Base-by-base conservation (phyloP, 1,140 invertebrate genomes). In the Dendrolimus punctatus region DNA sequence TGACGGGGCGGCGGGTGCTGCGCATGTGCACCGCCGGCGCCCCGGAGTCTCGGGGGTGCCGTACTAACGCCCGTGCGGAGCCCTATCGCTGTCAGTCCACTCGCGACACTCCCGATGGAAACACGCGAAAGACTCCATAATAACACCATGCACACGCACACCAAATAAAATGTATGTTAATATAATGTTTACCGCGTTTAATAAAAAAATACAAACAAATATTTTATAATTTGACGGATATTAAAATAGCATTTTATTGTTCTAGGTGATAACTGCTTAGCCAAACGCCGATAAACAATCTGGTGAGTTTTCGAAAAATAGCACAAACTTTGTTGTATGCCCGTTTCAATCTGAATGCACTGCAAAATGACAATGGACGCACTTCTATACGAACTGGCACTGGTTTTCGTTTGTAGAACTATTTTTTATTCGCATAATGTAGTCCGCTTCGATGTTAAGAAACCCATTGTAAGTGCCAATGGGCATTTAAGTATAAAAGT, bases 21-120 rank as follows among this genome's bases (percentile, higher is more conserved):
- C 80, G 80, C 80, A 82, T 82, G 79, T 81, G 79, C 74, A 62
- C 62, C 62, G 53, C 51, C 70, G 82, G 82, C 82, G 82, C 82
- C 80, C 68, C 70, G 57, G 71, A 76, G 82, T 85, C 80, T 83
- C 75, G 68, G 66, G 61, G 71, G 71, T 59, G 70, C 72, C 70
- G 60, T 82, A 82, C 74, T 73, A 76, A 85, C 71, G 62, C 75
- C 75, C 71, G 80, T 61, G 68, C 72, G 55, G 58, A 71, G 71
- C 69, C 71, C 66, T 64, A 66, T 55, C 64, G 67, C 49, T 65
- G 70, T 58, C 81, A 85, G 81, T 85, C 71, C 56, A 72, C 62
- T 64, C 76, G 74, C 66, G 71, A 52, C 50, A 65, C 51, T 62
- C 65, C 56, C 48, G 37, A 52, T 46, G 58, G 56, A 51, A 67